phyloP scores from a whole-genome alignment of 2,797 vertebrate genomes.

The Cirrhinus molitorella region DNA sequence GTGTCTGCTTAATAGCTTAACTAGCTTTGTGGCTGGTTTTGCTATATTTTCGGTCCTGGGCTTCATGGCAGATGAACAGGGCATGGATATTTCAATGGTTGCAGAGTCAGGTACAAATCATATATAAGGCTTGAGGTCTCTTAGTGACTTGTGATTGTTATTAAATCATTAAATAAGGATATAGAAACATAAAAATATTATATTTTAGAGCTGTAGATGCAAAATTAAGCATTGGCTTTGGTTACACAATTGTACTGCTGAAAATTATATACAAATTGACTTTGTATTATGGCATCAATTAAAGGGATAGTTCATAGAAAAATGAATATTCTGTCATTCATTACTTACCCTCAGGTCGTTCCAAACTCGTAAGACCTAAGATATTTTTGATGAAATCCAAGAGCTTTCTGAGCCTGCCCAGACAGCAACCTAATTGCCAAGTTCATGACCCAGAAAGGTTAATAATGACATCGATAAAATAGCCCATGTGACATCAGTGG shows the following conservation, averaged over 20 bases:
- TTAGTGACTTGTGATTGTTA: neutral
- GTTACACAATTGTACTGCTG: neutral
- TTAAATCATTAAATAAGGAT: neutral
- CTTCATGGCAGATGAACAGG: conserved; percentile 93
- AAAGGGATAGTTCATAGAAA: too few relatives aligned
- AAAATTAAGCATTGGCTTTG: neutral
- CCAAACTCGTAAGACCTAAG: too few relatives aligned
- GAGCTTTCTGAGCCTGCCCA: too few relatives aligned
- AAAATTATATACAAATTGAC: too few relatives aligned
- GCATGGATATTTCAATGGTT: conserved; percentile 88
- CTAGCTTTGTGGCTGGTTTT: conserved; percentile 93
- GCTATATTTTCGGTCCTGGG: conserved; percentile 95
- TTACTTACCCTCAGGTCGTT: too few relatives aligned
- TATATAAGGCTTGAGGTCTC: neutral
- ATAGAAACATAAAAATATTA: neutral
- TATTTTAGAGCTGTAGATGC: neutral
- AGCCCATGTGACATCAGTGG: too few relatives aligned
- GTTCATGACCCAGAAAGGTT: too few relatives aligned
- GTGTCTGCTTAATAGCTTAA: conserved; percentile 91
- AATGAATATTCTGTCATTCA: too few relatives aligned
- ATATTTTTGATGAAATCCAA: too few relatives aligned
- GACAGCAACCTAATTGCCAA: too few relatives aligned
- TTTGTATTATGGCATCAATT: too few relatives aligned
- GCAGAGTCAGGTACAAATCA: conserved; percentile 86
- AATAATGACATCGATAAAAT: too few relatives aligned